phyloP scores from a whole-genome alignment of 1,140 invertebrate species.

The Periplaneta americana region DNA sequence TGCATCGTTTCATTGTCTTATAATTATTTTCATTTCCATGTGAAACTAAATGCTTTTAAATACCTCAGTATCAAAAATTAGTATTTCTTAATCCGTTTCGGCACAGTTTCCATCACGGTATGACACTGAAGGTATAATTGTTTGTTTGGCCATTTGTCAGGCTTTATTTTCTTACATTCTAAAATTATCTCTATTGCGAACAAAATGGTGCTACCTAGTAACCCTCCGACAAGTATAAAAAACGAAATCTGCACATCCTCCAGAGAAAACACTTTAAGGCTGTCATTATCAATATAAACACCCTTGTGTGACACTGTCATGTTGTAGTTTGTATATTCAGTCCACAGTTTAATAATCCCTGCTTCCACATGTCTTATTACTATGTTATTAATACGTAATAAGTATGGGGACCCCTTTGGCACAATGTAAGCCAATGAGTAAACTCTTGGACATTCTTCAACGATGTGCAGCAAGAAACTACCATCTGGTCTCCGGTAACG shows the following conservation, averaged over 20 bases:
- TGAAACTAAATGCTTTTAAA: too few relatives aligned
- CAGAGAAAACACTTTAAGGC: neutral
- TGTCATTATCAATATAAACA: neutral
- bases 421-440: constrained; percentile 35
- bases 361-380: constrained; percentile 29
- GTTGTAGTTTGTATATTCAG: constrained; percentile 16
- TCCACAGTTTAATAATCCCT: constrained; percentile 34
- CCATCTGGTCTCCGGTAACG: constrained; percentile 21
- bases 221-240: constrained; percentile 27
- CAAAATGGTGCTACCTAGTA: constrained; percentile 16
- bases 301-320: neutral
- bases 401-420: constrained; percentile 25
- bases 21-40: too few relatives aligned
- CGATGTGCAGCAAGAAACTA: constrained; percentile 31
- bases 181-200: too few relatives aligned
- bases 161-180: too few relatives aligned
- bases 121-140: too few relatives aligned
- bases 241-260: constrained; percentile 32
- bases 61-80: too few relatives aligned
- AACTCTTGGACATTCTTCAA: constrained; percentile 35
- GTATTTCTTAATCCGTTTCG: too few relatives aligned
- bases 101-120: too few relatives aligned
- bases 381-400: constrained; percentile 25
- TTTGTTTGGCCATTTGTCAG: too few relatives aligned
- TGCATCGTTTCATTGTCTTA: too few relatives aligned